These are phyloP conservation scores for Epistrophe grossulariae DNA, from an alignment of 2,888 invertebrate genomes.

Conservation along the genomic window DNA sequence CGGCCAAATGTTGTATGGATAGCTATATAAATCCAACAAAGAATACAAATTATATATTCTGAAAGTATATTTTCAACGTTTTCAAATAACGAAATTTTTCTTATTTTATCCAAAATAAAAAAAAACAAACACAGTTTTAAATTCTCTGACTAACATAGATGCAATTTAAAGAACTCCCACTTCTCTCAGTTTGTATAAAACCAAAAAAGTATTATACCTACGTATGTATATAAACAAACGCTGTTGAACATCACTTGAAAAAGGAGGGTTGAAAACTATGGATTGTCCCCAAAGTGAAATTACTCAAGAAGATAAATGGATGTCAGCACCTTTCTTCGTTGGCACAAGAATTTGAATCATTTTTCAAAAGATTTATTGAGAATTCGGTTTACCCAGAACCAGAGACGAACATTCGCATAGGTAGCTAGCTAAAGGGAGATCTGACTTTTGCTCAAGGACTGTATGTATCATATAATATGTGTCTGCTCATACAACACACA, in stretches of 20 bases:
- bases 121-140: no score
- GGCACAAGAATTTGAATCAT: conserved; percentile 73
- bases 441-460: conserved; percentile 20
- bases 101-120: neutral
- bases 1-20: no score
- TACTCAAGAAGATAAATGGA: conserved; percentile 75
- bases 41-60: no score
- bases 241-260: conserved; percentile 37
- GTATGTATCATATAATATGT: neutral
- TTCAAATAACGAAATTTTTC: no score
- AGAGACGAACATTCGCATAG: conserved; percentile 33
- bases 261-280: conserved; percentile 36
- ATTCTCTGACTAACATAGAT: neutral
- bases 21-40: no score
- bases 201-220: neutral
- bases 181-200: neutral
- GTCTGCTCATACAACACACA: neutral
- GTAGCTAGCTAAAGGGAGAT: conserved; percentile 19
- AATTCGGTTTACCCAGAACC: conserved; percentile 55
- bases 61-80: no score
- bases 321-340: conserved; percentile 72
- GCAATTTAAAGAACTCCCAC: neutral
- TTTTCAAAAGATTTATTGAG: conserved; percentile 74
- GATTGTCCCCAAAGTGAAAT: conserved; percentile 72
- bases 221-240: conserved; percentile 7